Base-by-base conservation (phyloP, 64 coral and sea anemone genomes). In the Astreopora myriophthalma region DNA sequence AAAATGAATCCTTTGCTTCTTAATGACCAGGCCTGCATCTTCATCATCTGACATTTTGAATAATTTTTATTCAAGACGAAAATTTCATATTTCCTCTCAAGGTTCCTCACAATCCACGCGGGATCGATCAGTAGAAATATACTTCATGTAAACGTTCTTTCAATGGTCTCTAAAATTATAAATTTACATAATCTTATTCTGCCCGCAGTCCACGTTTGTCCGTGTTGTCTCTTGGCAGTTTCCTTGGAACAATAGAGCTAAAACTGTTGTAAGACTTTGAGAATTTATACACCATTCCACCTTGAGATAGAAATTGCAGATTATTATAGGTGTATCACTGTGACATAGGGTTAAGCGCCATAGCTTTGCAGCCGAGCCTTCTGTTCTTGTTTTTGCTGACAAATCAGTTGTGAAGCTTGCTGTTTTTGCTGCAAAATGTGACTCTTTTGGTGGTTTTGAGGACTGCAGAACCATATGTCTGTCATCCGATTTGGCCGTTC, bases 1-100 rank as follows among this genome's bases (percentile, higher is more conserved):
- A 89, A 96, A 99, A 74, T 93, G 82, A 58, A 99, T 99, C 38
- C 92, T 89, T 28, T 93, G 97, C 70, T 96, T 95, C 64, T 99
- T 99, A 22, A 88, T 34, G 17, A 64, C 70, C 16, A 94, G 94
- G 52, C 84, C 92, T n/a, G 73, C 85, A 77, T 91, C 94, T 71
- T 96, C 93, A 23, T 99, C 97, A 25, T 99, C 97, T 31, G 91
- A 97, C 95, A 97, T 97, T 27, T 32, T 89, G 44, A 33, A 55
- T 19, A 55, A 5, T 0, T 46, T 11, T 17, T 55, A n/a, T n/a
- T n/a, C n/a, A n/a, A n/a, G n/a, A n/a, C n/a, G n/a, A n/a, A n/a
- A n/a, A n/a, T n/a, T n/a, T n/a, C n/a, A n/a, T n/a, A n/a, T n/a
- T n/a, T n/a, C 20, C 28, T 77, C 26, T 77, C 26, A 40, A 27